Evolutionary conservation across 2,113 vertebrate species (phyloP).

Genomic region (Alethe diademata): DNA sequence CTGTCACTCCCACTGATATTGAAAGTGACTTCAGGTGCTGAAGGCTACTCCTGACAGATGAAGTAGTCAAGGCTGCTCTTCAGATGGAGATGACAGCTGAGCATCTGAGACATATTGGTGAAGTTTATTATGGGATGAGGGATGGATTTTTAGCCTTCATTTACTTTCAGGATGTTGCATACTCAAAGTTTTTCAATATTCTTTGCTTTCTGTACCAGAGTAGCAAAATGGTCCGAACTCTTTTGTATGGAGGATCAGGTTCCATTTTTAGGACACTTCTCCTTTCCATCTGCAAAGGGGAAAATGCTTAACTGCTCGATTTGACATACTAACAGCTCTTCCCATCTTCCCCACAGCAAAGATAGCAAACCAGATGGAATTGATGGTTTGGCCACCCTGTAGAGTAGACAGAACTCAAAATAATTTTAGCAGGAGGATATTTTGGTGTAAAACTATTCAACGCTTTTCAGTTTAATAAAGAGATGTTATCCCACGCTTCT

Average conservation of each 20-base stretch:
- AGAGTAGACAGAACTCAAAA: conserved; percentile 42
- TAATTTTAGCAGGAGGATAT: conserved; percentile 44
- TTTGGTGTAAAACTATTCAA: conserved; percentile 25
- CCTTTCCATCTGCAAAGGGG: neutral
- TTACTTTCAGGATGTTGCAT: neutral
- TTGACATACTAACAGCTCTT: conserved; percentile 50
- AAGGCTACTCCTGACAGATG: neutral
- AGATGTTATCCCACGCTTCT: neutral
- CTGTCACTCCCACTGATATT: neutral
- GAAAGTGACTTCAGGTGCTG: neutral
- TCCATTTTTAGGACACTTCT: conserved; percentile 5
- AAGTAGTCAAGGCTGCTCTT: neutral
- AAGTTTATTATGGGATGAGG: neutral
- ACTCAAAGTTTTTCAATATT: neutral
- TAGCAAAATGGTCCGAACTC: neutral
- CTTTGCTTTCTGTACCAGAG: neutral
- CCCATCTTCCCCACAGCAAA: conserved; percentile 30
- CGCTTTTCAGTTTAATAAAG: conserved; percentile 17
- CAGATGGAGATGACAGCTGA: neutral
- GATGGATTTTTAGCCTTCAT: neutral
- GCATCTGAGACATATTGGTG: neutral
- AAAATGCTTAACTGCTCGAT: neutral
- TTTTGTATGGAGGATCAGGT: neutral
- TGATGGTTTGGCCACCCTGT: conserved; percentile 9
- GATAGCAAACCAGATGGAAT: conserved; percentile 51